A percentile compares a stretch with the other conserved stretches of the same genome.
Conservation (phyloP, 1,140 invertebrate species). For the Heliconius himera region DNA sequence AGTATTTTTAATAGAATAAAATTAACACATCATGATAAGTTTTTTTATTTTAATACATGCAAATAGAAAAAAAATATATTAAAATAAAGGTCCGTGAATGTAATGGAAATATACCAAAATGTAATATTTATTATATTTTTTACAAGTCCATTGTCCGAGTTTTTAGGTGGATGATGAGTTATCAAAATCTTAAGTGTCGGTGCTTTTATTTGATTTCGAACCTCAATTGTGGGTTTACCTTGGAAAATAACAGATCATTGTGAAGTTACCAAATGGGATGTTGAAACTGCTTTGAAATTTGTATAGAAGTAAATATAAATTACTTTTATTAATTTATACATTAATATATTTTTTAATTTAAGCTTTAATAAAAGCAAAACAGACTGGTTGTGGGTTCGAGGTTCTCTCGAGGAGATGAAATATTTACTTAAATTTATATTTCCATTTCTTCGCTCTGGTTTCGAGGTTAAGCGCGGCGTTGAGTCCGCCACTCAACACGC, state of each 20-base stretch:
- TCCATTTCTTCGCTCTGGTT: too few species aligned
- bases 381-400: too few species aligned
- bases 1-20: too few species aligned
- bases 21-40: too few species aligned
- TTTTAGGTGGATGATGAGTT: constrained; percentile 54
- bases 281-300: not conserved
- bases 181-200: constrained; percentile 48
- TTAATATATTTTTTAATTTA: not conserved
- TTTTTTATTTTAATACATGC: not conserved
- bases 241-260: constrained; percentile 16
- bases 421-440: too few species aligned
- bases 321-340: not conserved
- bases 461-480: too few species aligned
- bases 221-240: constrained; percentile 17
- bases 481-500: too few species aligned
- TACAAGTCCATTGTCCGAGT: constrained; percentile 57
- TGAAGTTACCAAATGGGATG: not conserved
- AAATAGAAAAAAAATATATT: too few species aligned
- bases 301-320: not conserved
- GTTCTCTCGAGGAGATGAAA: too few species aligned
- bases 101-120: constrained; percentile 46
- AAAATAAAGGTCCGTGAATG: not conserved
- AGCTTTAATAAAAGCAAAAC: not conserved
- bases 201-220: constrained; percentile 38
- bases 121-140: constrained; percentile 54